Conservation (phyloP, 2,888 invertebrate genomes). For the Lissocephala sabroskyi region DNA sequence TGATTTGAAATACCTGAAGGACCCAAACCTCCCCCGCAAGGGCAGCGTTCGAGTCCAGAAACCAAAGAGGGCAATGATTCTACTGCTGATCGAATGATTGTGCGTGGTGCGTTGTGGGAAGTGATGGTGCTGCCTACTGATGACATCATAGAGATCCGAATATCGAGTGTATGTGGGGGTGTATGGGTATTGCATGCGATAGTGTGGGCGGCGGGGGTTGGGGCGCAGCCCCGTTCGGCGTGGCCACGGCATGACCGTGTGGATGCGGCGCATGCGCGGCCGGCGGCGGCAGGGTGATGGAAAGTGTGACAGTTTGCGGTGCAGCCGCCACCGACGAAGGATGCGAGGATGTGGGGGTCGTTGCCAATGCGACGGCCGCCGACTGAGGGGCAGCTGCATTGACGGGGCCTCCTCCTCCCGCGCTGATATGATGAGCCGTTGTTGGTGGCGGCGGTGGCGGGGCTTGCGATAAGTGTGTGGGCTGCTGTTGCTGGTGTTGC, state of each 20-base stretch:
- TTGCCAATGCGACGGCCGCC: constrained; percentile 27
- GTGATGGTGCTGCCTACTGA: constrained; percentile 57
- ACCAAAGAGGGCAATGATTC: too few relatives aligned
- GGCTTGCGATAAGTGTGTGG: too few relatives aligned
- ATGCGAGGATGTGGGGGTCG: constrained; percentile 44
- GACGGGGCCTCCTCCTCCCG: constrained; percentile 2
- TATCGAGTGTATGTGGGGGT: constrained; percentile 72
- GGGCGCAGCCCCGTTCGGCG: constrained; percentile 45
- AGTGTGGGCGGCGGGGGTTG: constrained; percentile 63
- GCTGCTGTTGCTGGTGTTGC: constrained; percentile 26
- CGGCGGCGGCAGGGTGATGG: constrained; percentile 68
- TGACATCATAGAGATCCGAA: constrained; percentile 73
- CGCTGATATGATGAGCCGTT: constrained; percentile 41
- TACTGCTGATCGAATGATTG: too few relatives aligned
- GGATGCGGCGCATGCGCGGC: constrained; percentile 49
- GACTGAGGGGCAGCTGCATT: constrained; percentile 21
- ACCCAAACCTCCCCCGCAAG: too few relatives aligned
- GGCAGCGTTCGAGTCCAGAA: too few relatives aligned
- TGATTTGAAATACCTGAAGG: too few relatives aligned
- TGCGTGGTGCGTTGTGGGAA: too few relatives aligned
- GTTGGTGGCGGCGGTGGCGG: constrained; percentile 40
- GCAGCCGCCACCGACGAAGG: constrained; percentile 66
- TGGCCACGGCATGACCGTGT: constrained; percentile 54
- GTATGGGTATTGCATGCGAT: constrained; percentile 71
- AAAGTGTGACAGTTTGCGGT: constrained; percentile 69